Evolutionary conservation across 1,140 invertebrate species (phyloP).

Genomic region (Agrypnia vestita): DNA sequence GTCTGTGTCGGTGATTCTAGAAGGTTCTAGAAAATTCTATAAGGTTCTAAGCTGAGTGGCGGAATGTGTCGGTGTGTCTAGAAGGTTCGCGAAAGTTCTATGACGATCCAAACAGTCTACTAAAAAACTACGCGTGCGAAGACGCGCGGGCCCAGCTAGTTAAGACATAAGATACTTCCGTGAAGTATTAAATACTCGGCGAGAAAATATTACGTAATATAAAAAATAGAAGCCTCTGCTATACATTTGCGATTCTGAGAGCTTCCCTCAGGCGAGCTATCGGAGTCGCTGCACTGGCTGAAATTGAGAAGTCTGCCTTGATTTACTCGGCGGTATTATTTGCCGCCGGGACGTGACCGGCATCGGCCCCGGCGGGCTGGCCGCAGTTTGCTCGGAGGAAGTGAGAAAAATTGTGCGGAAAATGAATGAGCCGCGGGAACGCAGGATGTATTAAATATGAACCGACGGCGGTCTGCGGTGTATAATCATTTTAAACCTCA

Average conservation of each 20-base stretch:
- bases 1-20: too few relatives aligned
- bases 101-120: too few relatives aligned
- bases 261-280: not conserved
- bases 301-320: constrained; percentile 1
- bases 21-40: too few relatives aligned
- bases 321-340: constrained; percentile 22
- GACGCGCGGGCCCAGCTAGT: too few relatives aligned
- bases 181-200: too few relatives aligned
- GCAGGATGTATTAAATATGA: constrained; percentile 5
- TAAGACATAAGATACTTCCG: too few relatives aligned
- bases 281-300: not conserved
- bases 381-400: not conserved
- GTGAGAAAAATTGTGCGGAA: not conserved
- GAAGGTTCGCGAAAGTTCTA: too few relatives aligned
- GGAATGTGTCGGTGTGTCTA: too few relatives aligned
- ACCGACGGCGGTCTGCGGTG: not conserved
- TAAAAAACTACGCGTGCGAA: too few relatives aligned
- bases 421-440: not conserved
- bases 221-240: not conserved
- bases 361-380: not conserved
- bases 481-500: too few relatives aligned
- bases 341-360: constrained; percentile 6
- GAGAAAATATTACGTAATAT: too few relatives aligned
- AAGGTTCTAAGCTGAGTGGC: too few relatives aligned
- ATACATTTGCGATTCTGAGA: not conserved